Base-by-base conservation (phyloP, 1,140 invertebrate species). In the Atta texana region DNA sequence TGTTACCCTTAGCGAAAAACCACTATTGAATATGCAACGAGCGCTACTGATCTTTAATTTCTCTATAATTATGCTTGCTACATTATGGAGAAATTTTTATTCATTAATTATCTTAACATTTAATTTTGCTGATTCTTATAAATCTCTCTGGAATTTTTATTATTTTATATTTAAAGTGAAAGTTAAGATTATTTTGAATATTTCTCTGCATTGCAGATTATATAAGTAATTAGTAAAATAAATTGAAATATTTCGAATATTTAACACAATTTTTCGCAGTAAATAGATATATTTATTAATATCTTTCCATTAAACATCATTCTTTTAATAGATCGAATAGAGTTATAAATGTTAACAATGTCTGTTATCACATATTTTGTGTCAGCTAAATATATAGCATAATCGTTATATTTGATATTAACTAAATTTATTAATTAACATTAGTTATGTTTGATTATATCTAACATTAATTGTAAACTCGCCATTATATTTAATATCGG, bases 1-100 rank as follows among this genome's bases (percentile, higher is more conserved):
- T 68, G 10, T 81, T 72, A 49, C n/a, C 31, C 31, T 55, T 28
- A 28, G 53, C 34, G 34, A 31, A 24, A 81, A 81, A 72, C 24
- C 77, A 10, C 28, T 16, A 55, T 69, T 81, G 34, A 81, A 81
- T 81, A 59, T 74, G 80, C 68, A 82, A 82, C 18, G 39, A 82
- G 34, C 18, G 10, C 61, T n/a, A 34, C 16, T 57, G 21, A 80
- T 39, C 34, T 59, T 82, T 49, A 8, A 5, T 66, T 44, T 49
- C 21, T 34, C 24, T 61, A 28, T 3, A 39, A 12, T 72, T 68
- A 44, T 8, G 24, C 10, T n/a, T 14, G 31, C 12, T 44, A 44
- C 39, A 44, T 44, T 44, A 44, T 10, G 39, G 39, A 44, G 2
- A 44, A 44, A 72, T 74, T 74, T 44, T 44, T 44, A 78, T 53